phyloP scores from a whole-genome alignment of 2,113 vertebrate genomes.

The Pyrgilauda ruficollis region DNA sequence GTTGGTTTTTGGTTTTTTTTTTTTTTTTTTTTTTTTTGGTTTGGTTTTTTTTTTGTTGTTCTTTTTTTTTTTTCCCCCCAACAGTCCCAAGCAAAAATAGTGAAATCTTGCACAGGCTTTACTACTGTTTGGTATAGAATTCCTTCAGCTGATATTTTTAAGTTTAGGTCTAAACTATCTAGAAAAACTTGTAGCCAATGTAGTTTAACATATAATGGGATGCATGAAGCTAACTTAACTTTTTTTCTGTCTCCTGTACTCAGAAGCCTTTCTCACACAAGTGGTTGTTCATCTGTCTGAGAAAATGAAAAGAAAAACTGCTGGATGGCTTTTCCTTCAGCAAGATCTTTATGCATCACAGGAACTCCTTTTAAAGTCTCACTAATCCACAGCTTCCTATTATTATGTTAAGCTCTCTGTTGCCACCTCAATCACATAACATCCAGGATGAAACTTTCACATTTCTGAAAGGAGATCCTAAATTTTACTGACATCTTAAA shows the following conservation, averaged over 20 bases:
- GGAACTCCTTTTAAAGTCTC: background rate
- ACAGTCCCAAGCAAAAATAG: background rate
- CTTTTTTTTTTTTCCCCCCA: background rate
- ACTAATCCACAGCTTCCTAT: background rate
- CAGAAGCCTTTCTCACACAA: background rate
- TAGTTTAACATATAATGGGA: background rate
- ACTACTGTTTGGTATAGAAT: background rate
- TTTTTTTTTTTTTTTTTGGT: too few species aligned
- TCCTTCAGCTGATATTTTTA: background rate
- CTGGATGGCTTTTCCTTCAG: background rate
- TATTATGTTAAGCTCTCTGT: background rate
- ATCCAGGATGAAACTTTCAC: background rate
- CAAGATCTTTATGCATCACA: background rate
- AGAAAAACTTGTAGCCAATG: background rate
- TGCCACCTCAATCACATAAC: background rate
- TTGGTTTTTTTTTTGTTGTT: too few species aligned
- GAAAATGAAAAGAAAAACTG: background rate
- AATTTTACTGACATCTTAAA: background rate
- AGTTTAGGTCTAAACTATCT: background rate
- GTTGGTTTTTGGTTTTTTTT: background rate
- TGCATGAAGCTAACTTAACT: background rate
- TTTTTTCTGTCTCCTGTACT: background rate
- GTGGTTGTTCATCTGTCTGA: background rate
- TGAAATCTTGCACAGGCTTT: background rate
- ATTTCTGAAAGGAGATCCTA: background rate